A percentile compares a stretch with the other conserved stretches of the same genome.
These are phyloP conservation scores for Nesidiocoris tenuis DNA, from an alignment of 2,888 invertebrate genomes.

Conservation along the genomic window DNA sequence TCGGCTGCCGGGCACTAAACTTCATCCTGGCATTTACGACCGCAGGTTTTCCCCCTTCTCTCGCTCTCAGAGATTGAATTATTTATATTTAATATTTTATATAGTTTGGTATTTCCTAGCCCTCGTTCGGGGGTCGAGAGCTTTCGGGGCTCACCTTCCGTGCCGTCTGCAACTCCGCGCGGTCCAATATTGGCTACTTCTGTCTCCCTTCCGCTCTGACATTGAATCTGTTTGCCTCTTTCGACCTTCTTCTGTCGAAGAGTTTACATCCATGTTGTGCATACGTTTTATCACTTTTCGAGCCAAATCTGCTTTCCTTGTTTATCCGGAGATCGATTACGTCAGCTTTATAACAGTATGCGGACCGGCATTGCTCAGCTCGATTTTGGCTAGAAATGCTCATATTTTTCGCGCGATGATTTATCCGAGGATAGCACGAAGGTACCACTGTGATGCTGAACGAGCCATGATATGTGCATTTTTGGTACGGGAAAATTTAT, in stretches of 20 bases:
- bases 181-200: slow-evolving; percentile 28
- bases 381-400: not conserved
- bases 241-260: not conserved
- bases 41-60: slow-evolving; percentile 20
- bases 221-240: slow-evolving; percentile 18
- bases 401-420: too few species aligned
- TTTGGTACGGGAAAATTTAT: too few species aligned
- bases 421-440: too few species aligned
- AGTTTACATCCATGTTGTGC: not conserved
- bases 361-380: not conserved
- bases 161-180: slow-evolving; percentile 3
- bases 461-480: too few species aligned
- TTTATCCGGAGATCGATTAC: not conserved
- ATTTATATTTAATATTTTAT: slow-evolving; percentile 49
- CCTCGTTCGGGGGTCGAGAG: not conserved
- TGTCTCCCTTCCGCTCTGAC: slow-evolving; percentile 8
- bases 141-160: not conserved
- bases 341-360: not conserved
- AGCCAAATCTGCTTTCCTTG: not conserved
- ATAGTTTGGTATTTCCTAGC: slow-evolving; percentile 37
- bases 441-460: too few species aligned
- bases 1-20: slow-evolving; percentile 45
- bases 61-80: slow-evolving; percentile 45
- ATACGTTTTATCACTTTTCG: not conserved
- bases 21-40: slow-evolving; percentile 48